Conservation (phyloP, 2,797 vertebrate species). For the Thalassophryne amazonica region DNA sequence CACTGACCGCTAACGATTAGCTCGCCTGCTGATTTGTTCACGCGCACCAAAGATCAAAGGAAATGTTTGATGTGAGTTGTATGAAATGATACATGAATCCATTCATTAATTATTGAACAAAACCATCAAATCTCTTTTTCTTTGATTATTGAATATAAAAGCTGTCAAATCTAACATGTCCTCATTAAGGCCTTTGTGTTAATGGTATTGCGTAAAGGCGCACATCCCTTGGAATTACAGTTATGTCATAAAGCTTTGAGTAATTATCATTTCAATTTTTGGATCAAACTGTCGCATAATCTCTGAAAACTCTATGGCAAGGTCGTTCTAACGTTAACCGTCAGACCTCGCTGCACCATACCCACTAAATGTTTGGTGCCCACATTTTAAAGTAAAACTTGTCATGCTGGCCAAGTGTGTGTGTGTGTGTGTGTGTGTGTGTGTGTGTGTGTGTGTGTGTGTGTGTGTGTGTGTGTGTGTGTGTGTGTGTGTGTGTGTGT, state of each 20-base stretch:
- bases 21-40: neutral
- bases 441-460: no score
- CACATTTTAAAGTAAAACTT: neutral
- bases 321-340: constrained; percentile 6
- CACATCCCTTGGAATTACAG: constrained; percentile 30
- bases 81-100: constrained; percentile 31
- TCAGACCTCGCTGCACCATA: constrained; percentile 6
- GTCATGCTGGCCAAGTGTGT: no score
- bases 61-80: neutral
- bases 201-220: constrained; percentile 55
- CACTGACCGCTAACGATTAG: neutral
- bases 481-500: no score
- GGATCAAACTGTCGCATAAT: constrained; percentile 48
- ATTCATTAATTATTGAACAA: constrained; percentile 25
- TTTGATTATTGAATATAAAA: constrained; percentile 7
- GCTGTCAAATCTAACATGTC: constrained; percentile 26
- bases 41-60: neutral
- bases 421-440: no score
- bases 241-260: constrained; percentile 69
- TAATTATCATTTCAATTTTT: constrained; percentile 66
- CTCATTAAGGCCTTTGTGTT: constrained; percentile 30
- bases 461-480: no score
- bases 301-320: constrained; percentile 26
- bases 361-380: neutral
- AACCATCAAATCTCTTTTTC: neutral